Evolutionary conservation across 2,797 vertebrate species (phyloP), one percentile per base, ranked within the genome.

Genomic region (Poliocrania exsul): DNA sequence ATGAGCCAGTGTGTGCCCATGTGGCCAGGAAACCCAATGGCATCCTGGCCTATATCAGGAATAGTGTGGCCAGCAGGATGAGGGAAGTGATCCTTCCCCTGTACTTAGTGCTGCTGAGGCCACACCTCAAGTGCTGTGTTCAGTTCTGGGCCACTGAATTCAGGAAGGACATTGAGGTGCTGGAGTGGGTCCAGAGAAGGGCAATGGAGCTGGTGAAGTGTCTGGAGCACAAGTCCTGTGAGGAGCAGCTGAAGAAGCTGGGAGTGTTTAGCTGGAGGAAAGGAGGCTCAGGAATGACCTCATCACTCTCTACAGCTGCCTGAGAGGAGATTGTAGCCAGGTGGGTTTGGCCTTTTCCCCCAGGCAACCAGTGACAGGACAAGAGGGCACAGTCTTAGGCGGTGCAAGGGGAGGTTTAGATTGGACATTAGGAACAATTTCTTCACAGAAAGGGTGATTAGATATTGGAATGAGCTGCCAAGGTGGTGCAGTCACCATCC

Each of bases 401-500:
- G 18, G 35, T 9, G 2, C 8, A 57, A n/a, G 50, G 13, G 2
- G 14, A 42, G 18, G 15, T 19, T 62, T 23, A 42, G 21, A 19
- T 6, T 5, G 50, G 57, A 57, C 37, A 57, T 46, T 1, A 37
- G 18, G 11, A 42, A 18, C 15, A 44, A 37, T 20, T 57, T 50
- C 35, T 42, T 56, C 28, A 16, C 18, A 65, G 58, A 37, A 37
- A 3, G 12, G 12, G 12, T 13, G 8, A 71, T 50, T 3, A 9
- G 26, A n/a, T 19, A n/a, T 3, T 65, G 51, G 51, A 80, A 44
- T 15, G 28, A 23, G 44, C n/a, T 80, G 28, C 19, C 60, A 33
- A 40, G 23, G 19, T 15, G n/a, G 28, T 11, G 11, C 18, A 33
- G 44, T 29, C 37, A 37, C 44, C 1, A 0, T 16, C 15, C 35